A percentile compares a stretch with the other conserved stretches of the same genome.
Conservation (phyloP, 2,797 vertebrate genomes). For the Chanos chanos region DNA sequence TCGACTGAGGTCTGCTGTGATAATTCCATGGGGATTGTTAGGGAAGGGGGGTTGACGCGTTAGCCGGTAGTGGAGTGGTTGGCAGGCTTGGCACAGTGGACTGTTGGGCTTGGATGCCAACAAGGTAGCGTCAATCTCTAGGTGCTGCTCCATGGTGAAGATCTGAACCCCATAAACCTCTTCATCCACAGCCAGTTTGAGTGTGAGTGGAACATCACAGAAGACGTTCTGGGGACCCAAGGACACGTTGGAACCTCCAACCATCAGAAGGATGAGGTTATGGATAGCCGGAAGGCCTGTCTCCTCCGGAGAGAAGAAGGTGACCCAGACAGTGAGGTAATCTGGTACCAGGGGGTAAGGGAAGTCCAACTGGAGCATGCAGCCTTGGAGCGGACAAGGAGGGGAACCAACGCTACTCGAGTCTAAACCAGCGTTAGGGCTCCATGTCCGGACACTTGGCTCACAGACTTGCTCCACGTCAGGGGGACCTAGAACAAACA, state of each 20-base stretch:
- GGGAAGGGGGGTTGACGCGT: constrained; percentile 83
- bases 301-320: constrained; percentile 87
- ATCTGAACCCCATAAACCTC: constrained; percentile 90
- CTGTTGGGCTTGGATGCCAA: constrained; percentile 81
- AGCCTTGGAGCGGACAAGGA: constrained; percentile 88
- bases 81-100: constrained; percentile 75
- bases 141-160: constrained; percentile 91
- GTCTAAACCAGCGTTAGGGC: constrained; percentile 83
- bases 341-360: constrained; percentile 83
- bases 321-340: constrained; percentile 94
- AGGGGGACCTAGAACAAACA: constrained; percentile 76
- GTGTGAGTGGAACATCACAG: constrained; percentile 89
- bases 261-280: constrained; percentile 85
- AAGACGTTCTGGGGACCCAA: constrained; percentile 90
- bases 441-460: constrained; percentile 95
- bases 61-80: constrained; percentile 84
- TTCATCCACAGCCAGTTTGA: constrained; percentile 80
- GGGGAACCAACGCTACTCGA: constrained; percentile 77
- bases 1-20: constrained; percentile 77
- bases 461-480: constrained; percentile 96
- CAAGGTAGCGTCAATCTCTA: constrained; percentile 94
- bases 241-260: constrained; percentile 84
- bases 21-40: constrained; percentile 66
- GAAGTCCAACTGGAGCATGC: constrained; percentile 94
- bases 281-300: constrained; percentile 86